A percentile compares a stretch with the other conserved stretches of the same genome.
These are phyloP conservation scores for Orbicella faveolata DNA, from an alignment of 64 coral and sea anemone species.

Conservation along the genomic window DNA sequence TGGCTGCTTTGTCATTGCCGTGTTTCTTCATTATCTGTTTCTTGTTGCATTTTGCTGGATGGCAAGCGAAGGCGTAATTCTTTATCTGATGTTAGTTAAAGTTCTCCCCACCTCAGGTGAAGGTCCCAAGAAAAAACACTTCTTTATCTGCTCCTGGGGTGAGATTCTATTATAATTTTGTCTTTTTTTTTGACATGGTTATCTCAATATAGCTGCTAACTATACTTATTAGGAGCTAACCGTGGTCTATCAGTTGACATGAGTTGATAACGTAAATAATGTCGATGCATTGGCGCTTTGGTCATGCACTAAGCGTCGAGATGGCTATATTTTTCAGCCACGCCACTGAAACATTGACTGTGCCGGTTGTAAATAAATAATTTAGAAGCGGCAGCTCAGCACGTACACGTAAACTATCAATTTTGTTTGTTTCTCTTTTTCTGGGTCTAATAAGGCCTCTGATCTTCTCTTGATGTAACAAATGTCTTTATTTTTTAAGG, in stretches of 20 bases:
- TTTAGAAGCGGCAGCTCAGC: no score
- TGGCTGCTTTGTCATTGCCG: constrained; percentile 68
- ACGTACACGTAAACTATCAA: neutral
- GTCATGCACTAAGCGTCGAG: no score
- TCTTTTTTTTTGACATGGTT: no score
- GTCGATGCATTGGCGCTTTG: no score
- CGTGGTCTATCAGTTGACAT: no score
- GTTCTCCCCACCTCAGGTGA: constrained; percentile 73
- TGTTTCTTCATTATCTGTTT: constrained; percentile 90
- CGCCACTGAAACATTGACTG: no score
- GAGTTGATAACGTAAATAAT: no score
- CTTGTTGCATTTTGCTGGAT: constrained; percentile 94
- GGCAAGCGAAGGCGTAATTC: constrained; percentile 88
- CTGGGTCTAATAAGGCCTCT: no score
- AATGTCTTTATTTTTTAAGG: neutral
- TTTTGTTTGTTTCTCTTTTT: neutral
- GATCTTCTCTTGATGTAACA: neutral
- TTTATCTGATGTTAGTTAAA: constrained; percentile 88
- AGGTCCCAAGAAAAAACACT: constrained; percentile 57
- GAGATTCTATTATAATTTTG: neutral
- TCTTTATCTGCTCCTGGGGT: constrained; percentile 95
- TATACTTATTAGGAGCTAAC: no score
- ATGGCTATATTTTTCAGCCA: no score
- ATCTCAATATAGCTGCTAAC: no score
- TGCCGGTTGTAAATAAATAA: no score